These are phyloP conservation scores for Poeciliopsis retropinna DNA, from an alignment of 2,113 vertebrate species.

Conservation along the genomic window DNA sequence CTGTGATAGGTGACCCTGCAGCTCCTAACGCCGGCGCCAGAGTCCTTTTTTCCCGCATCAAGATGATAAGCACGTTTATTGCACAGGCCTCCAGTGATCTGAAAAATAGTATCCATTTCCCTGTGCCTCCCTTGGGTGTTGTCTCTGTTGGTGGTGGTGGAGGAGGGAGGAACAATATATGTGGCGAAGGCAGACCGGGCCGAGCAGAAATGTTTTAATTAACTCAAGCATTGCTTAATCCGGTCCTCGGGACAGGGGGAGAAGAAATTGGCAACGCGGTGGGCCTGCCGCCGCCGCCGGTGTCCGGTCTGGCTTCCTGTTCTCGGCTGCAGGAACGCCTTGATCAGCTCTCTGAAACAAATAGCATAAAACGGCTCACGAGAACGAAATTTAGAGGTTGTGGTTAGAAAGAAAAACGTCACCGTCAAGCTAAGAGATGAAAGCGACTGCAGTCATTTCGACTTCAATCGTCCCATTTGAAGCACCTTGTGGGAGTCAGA, in stretches of 20 bases:
- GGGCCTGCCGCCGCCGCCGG: not conserved
- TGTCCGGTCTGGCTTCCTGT: slow-evolving; percentile 25
- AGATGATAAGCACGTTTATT: slow-evolving; percentile 49
- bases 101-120: slow-evolving; percentile 44
- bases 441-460: not conserved
- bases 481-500: too few species aligned
- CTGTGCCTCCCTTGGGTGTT: slow-evolving; percentile 39
- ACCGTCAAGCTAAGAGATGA: too few species aligned
- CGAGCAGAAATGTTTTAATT: slow-evolving; percentile 67
- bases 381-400: slow-evolving; percentile 21
- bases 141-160: slow-evolving; percentile 40
- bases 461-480: not conserved
- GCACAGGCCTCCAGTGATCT: slow-evolving; percentile 30
- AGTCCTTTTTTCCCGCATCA: slow-evolving; percentile 38
- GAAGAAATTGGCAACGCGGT: slow-evolving; percentile 44
- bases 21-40: slow-evolving; percentile 34
- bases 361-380: slow-evolving; percentile 33
- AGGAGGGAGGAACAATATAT: slow-evolving; percentile 39
- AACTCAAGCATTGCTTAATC: slow-evolving; percentile 62
- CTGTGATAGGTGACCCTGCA: slow-evolving; percentile 21
- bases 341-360: slow-evolving; percentile 25
- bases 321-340: slow-evolving; percentile 29
- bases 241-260: slow-evolving; percentile 45
- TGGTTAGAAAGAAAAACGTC: slow-evolving; percentile 7
- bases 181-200: slow-evolving; percentile 40